Base-by-base conservation (phyloP, 2,113 vertebrate genomes). In the Odontophorus gujanensis region DNA sequence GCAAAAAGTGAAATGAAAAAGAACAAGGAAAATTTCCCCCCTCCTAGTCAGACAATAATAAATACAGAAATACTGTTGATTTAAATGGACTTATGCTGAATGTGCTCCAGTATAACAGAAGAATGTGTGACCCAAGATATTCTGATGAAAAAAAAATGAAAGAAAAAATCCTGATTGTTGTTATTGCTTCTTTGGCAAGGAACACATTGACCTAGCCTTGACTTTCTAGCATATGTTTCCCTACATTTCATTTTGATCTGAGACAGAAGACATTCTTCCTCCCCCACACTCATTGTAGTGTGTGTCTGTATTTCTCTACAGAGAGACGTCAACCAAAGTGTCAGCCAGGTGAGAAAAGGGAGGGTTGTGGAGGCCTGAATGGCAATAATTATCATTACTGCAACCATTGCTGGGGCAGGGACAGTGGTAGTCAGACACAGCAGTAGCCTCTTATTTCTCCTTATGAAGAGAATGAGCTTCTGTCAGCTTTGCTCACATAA, bases 271-370 rank as follows among this genome's bases (percentile, higher is more conserved):
- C 5, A 17, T 76, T 51, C 26, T 19, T 38, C 36, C 5, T 38
- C 6, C 28, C 53, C 25, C 43, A 45, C 8, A 42, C 1, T 5
- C 3, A 1, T 15, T 43, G 38, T 7, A 57, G 15, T 2, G 34
- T 51, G 4, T 51, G 21, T 32, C 28, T 62, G 22, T 22, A 63
- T 55, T 83, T 67, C 50, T 75, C 5, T 24, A 20, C 19, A 43
- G 9, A 90, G 24, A 16, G 59, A 63, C 2, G 2, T 50, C 75
- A 58, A 34, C 2, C 11, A 14, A 81, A 81, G 9, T 5, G 3
- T 57, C 5, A 81, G 18, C 9, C 7, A 38, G 6, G 5, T 38
- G 38, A 78, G 62, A 72, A 78, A 84, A 5, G 2, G 8, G 3
- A 85, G 50, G 14, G 65, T 59, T 22, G 7, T 59, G 19, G 9